Evolutionary conservation across 35 echinoderm and acorn worm genomes (phyloP), one percentile per base, ranked within the genome.

Genomic region (Apostichopus parvimensis): DNA sequence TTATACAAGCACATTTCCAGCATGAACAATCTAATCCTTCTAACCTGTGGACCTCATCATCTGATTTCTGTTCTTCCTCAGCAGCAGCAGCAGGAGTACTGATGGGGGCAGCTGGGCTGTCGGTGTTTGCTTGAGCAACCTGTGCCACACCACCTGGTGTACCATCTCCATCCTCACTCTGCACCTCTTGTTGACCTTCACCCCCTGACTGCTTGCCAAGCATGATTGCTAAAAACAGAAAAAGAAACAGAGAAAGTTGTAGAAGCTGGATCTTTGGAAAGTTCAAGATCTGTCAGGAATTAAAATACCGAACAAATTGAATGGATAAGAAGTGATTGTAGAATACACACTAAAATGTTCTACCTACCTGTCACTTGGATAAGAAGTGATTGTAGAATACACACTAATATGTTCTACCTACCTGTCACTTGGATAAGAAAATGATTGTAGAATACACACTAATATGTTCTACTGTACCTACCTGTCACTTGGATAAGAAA

Each of bases 41-140:
- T 79, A 14, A 95, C 92, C 91, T 95, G 59, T 88, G 83, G 21
- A 78, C 89, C 20, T 95, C 92, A 85, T 95, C 92, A 82, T 95
- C 92, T 84, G 91, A 95, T n/a, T 92, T 94, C 9, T 86, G 83
- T 8, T 71, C 88, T 45, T 95, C 90, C 80, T 94, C 93, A 7
- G 90, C 90, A 5, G 89, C 90, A 5, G 89, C 34, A 45, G 34
- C 34, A 45, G 34, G 34, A 6, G 52, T 75, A 45, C 34, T 45
- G 10, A 21, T 90, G 6, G 73, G 45, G 17, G 73, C 64, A 66
- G 79, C 82, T 4, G 88, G 65, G 90, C 80, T 79, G 84, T 94
- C 90, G 88, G 91, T 57, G 64, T 78, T 90, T 8, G 66, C 80
- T 24, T 91, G 34, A 21, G 88, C 76, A 13, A 65, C 60, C 34